Conservation (phyloP, 2,113 vertebrate species). For the Helogale parvula region DNA sequence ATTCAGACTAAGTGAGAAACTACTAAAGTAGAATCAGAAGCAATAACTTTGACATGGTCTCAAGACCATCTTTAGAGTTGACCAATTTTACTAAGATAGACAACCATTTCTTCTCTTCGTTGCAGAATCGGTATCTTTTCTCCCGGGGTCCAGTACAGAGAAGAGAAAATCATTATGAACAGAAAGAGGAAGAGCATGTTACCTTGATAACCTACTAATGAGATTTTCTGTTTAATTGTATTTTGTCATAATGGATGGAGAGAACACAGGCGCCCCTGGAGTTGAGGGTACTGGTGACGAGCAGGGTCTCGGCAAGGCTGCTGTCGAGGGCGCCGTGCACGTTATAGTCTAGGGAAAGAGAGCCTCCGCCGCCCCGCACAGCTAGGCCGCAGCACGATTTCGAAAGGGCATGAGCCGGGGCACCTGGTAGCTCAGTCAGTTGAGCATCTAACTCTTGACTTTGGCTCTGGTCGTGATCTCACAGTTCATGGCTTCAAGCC, state of each 20-base stretch:
- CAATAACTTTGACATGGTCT: not conserved
- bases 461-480: not conserved
- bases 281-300: not conserved
- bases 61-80: not conserved
- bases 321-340: no score
- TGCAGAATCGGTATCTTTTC: not conserved
- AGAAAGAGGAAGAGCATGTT: not conserved
- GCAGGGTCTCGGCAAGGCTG: not conserved
- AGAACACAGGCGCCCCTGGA: not conserved
- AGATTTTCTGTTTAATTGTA: not conserved
- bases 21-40: not conserved
- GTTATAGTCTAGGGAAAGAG: not conserved
- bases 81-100: not conserved
- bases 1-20: not conserved
- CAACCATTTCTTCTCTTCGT: not conserved
- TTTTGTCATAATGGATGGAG: not conserved
- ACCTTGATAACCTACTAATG: not conserved
- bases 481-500: not conserved
- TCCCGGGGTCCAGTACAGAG: not conserved
- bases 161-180: conserved; percentile 15
- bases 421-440: no score
- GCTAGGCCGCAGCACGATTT: not conserved
- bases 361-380: not conserved
- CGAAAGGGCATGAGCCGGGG: not conserved
- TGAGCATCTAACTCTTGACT: not conserved